These are phyloP conservation scores for Nerophis ophidion DNA, from an alignment of 2,113 vertebrate species.

Conservation along the genomic window DNA sequence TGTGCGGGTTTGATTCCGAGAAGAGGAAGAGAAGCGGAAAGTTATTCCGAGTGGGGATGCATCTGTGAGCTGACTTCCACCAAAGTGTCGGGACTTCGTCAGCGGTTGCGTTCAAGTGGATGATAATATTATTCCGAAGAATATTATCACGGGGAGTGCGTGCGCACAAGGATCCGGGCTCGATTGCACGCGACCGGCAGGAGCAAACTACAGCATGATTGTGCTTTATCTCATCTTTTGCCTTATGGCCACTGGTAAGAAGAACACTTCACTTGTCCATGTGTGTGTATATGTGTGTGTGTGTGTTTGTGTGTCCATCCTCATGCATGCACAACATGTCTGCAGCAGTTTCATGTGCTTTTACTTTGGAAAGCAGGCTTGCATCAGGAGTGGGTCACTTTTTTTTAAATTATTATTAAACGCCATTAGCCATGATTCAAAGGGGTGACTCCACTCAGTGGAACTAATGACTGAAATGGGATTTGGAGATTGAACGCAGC, in stretches of 20 bases:
- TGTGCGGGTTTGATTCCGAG: neutral
- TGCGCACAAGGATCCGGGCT: neutral
- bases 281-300: neutral
- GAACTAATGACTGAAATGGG: too few species aligned
- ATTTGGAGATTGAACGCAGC: too few species aligned
- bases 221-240: slow-evolving; percentile 63
- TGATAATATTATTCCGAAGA: slow-evolving; percentile 27
- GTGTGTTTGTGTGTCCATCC: neutral
- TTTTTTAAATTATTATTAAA: too few species aligned
- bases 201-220: slow-evolving; percentile 48
- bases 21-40: slow-evolving; percentile 38
- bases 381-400: neutral
- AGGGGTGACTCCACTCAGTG: too few species aligned
- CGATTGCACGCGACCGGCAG: neutral
- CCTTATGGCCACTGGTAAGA: slow-evolving; percentile 72
- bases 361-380: neutral
- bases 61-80: slow-evolving; percentile 36
- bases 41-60: slow-evolving; percentile 56
- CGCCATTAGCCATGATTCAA: too few species aligned
- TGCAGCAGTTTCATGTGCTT: neutral
- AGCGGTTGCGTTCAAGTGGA: slow-evolving; percentile 29
- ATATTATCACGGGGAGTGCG: slow-evolving; percentile 2
- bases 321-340: neutral
- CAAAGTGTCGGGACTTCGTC: slow-evolving; percentile 29
- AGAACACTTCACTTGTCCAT: neutral